Evolutionary conservation across 37 sponge, comb jelly and placozoan species (phyloP), one percentile per base, ranked within the genome.

Genomic region (Amphimedon queenslandica): DNA sequence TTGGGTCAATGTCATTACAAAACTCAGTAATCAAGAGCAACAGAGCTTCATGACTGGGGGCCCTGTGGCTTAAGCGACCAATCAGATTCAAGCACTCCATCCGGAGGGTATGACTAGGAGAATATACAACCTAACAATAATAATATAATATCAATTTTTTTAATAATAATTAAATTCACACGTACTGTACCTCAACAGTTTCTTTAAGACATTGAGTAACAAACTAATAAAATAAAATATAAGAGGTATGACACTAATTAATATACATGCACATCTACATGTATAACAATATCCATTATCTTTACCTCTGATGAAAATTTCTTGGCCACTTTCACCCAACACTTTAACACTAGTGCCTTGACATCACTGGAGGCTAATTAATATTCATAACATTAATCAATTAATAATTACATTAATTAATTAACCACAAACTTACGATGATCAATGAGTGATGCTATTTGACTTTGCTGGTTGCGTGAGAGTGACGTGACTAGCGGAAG

Each of bases 1-100:
- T 58, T 16, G 86, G 68, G 65, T 92, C 93, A 40, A 74, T 41
- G 37, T 92, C 93, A 16, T 34, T 29, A 30, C 70, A 72, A 31
- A 53, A 51, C 20, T 77, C 67, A 4, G 69, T 60, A 38, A 92
- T 43, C 16, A 77, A 28, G 11, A 40, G 40, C 61, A 89, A 37
- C 27, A 84, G 67, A 40, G 64, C 20, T 3, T 60, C 55, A 28
- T 24, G 56, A 33, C 74, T 66, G 23, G 63, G 42, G 42, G 76
- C 58, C 65, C 42, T 55, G 66, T 73, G 77, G 63, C 67, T 75
- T 2, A 90, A 40, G 33, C 57, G 63, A 74, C 91, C 91, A 76
- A 84, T 75, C 64, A 90, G 76, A 32, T 77, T 72, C 70, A 90
- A 33, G 60, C 85, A 84, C n/a, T 74, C 70, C 6, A 73, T 71